Base-by-base conservation (phyloP, 2,113 vertebrate genomes). In the Takifugu flavidus region DNA sequence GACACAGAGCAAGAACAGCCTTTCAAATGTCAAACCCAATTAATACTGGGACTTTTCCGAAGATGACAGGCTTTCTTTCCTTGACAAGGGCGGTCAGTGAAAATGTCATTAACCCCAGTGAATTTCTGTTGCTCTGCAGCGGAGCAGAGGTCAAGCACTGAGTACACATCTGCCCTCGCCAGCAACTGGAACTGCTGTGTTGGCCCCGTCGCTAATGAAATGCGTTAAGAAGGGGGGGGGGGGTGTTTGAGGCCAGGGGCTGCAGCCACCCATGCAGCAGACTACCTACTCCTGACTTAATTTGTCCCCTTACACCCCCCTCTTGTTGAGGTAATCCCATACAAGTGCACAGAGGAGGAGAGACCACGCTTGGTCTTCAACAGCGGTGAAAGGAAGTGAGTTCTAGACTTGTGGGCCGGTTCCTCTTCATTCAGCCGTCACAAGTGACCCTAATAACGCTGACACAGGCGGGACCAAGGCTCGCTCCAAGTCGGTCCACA, bases 381-480 rank as follows among this genome's bases (percentile, higher is more conserved):
- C 71, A 53, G 65, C 72, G 70, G 49, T 79, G 76, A 78, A 81
- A 80, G 79, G 84, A 86, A 84, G 71, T 60, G 65, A 84, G 75
- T 74, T 80, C 77, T 79, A 70, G 84, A 87, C 82, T 81, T 80
- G 78, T 82, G 62, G 69, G 74, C 74, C 69, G 73, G 64, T 80
- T 84, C 74, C 59, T 72, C 83, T 78, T 86, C 82, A 79, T 67
- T 86, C 78, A 79, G 65, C 79, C 66, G 56, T 83, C 78, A 69
- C 45, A 56, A 49, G 61, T 82, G 80, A 85, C 86, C 83, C 78
- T 87, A 88, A 89, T 87, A 82, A 86, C 77, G 57, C 70, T 65
- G 67, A 74, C 74, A 79, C 31, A 56, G 61, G 52, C 43, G 34
- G 59, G 55, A 4, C 0, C 25, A 52, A 3, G n/a, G 28, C 49